phyloP scores from a whole-genome alignment of 1,140 invertebrate species.

The Cotesia typhae region DNA sequence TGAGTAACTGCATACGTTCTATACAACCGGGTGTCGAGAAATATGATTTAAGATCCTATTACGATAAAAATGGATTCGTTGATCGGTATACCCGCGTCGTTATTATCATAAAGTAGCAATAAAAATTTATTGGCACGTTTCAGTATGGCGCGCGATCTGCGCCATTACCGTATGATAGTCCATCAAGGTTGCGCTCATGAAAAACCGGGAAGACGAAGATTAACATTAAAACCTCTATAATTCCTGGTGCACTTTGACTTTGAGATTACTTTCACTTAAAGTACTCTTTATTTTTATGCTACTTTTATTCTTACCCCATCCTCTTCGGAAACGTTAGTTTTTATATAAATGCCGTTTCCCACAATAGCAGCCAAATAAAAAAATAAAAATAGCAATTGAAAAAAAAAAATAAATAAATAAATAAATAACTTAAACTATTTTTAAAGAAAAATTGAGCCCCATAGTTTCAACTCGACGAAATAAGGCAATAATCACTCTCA shows the following conservation, averaged over 20 bases:
- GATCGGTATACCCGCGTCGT: slow-evolving; percentile 16
- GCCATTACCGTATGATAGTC: slow-evolving; percentile 17
- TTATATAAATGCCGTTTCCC: slow-evolving; percentile 10
- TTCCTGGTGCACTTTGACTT: neutral
- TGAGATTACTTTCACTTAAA: neutral
- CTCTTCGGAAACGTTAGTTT: slow-evolving; percentile 16
- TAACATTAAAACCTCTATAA: slow-evolving; percentile 21
- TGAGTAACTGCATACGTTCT: neutral
- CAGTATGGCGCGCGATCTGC: slow-evolving; percentile 5
- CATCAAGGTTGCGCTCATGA: slow-evolving; percentile 9
- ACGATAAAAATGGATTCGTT: slow-evolving; percentile 35
- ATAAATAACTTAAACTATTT: slow-evolving; percentile 3
- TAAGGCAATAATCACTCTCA: slow-evolving; percentile 21
- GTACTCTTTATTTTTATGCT: neutral
- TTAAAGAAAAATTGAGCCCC: slow-evolving; percentile 7
- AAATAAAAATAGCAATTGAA: neutral
- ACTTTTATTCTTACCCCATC: neutral
- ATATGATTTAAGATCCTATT: slow-evolving; percentile 36
- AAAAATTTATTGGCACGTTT: slow-evolving; percentile 41
- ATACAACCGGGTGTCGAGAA: slow-evolving; percentile 20
- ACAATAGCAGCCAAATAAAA: neutral
- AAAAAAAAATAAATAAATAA: neutral
- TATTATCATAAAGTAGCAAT: slow-evolving; percentile 41
- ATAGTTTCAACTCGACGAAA: slow-evolving; percentile 9
- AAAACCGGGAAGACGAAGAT: slow-evolving; percentile 13